phyloP scores from a whole-genome alignment of 1,140 invertebrate species.

The Heliconius hermathena region DNA sequence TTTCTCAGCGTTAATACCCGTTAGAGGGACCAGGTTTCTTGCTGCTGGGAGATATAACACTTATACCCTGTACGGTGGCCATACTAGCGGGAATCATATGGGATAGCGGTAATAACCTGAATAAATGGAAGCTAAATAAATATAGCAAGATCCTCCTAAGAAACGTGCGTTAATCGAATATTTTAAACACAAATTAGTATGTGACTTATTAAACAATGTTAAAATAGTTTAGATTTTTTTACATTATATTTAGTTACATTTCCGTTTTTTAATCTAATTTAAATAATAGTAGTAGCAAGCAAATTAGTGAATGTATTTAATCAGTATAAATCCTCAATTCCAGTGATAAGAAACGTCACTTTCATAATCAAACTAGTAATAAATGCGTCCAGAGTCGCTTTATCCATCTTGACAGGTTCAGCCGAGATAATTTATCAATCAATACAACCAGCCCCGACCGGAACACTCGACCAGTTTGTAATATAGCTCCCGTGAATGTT shows the following conservation, averaged over 20 bases:
- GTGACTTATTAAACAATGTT: no score
- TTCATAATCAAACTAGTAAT: not conserved
- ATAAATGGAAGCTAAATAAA: no score
- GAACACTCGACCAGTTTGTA: constrained; percentile 6
- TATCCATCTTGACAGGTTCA: constrained; percentile 6
- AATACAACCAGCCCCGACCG: constrained; percentile 9
- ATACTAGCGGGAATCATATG: not conserved
- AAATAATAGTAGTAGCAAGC: not conserved
- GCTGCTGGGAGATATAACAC: constrained; percentile 2
- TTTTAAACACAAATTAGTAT: no score
- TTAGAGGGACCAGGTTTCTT: constrained; percentile 9
- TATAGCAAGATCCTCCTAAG: no score
- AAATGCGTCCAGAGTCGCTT: not conserved
- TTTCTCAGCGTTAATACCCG: constrained; percentile 13
- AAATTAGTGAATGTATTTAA: not conserved
- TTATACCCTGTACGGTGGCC: not conserved
- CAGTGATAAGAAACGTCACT: constrained; percentile 4
- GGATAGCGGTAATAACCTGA: not conserved
- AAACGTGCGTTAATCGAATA: no score
- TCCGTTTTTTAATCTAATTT: no score
- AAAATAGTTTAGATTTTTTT: no score
- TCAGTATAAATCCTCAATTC: not conserved
- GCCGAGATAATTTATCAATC: constrained; percentile 14
- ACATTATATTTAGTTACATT: no score
- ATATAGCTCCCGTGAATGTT: not conserved